Conservation (phyloP, 2,888 invertebrate genomes). For the Apeira syringaria region DNA sequence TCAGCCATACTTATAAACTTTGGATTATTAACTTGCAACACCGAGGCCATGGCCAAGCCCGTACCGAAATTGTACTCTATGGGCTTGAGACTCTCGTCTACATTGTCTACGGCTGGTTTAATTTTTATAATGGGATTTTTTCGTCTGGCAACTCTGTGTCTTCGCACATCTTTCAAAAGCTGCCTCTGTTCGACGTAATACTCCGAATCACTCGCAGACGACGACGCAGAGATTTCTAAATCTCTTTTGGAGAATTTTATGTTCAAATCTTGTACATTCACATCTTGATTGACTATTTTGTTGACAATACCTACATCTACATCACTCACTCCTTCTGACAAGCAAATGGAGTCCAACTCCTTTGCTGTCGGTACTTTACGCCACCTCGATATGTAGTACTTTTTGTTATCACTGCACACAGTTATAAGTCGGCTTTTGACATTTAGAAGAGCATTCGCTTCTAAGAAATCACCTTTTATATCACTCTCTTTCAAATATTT, state of each 20-base stretch:
- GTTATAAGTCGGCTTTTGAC: constrained; percentile 50
- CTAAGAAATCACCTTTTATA: constrained; percentile 40
- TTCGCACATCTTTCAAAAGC: constrained; percentile 59
- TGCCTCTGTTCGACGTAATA: constrained; percentile 44
- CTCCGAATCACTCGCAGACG: constrained; percentile 66
- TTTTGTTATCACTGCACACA: constrained; percentile 33
- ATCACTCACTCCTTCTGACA: constrained; percentile 48
- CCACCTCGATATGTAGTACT: constrained; percentile 50
- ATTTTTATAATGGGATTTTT: constrained; percentile 50
- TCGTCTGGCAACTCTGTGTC: constrained; percentile 57
- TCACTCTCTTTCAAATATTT: constrained; percentile 49
- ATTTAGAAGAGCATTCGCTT: constrained; percentile 51
- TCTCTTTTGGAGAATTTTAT: constrained; percentile 60
- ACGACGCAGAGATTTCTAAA: constrained; percentile 55
- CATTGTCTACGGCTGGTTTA: constrained; percentile 44
- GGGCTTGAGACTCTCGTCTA: constrained; percentile 69
- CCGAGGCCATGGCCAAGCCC: constrained; percentile 76
- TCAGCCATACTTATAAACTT: constrained; percentile 49
- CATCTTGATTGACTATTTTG: constrained; percentile 35
- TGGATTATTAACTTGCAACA: constrained; percentile 59
- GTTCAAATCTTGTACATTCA: constrained; percentile 32
- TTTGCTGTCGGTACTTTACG: constrained; percentile 35
- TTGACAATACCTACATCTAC: constrained; percentile 37
- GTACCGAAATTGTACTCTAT: constrained; percentile 76
- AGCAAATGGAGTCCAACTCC: constrained; percentile 34